Evolutionary conservation across 37 sponge, comb jelly and placozoan genomes (phyloP).

Genomic region (Beroe ovata): DNA sequence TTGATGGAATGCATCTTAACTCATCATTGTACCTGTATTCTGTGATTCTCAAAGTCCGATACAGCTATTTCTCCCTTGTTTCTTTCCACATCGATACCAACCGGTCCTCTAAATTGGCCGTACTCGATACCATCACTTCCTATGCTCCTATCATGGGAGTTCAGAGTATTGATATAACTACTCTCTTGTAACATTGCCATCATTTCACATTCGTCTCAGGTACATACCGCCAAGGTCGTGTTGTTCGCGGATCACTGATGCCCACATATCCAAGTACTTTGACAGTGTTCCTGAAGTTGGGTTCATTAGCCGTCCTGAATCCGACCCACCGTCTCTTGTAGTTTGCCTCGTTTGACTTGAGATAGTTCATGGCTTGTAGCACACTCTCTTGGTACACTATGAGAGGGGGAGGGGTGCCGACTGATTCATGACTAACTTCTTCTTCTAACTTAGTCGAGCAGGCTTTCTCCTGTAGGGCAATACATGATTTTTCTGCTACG

Average conservation of each 20-base stretch:
- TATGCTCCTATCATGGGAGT: not conserved
- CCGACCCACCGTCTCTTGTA: slow-evolving; percentile 56
- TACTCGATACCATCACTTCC: slow-evolving; percentile 25
- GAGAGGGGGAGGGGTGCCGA: slow-evolving; percentile 14
- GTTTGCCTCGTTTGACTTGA: slow-evolving; percentile 57
- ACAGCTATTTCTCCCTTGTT: not conserved
- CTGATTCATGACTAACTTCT: slow-evolving; percentile 1
- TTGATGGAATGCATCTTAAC: too few species aligned
- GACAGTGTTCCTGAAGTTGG: slow-evolving; percentile 63
- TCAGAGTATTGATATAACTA: too few species aligned
- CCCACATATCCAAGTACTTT: slow-evolving; percentile 63
- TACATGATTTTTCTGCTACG: too few species aligned
- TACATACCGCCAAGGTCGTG: slow-evolving; percentile 34
- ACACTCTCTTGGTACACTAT: slow-evolving; percentile 43
- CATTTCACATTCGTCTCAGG: too few species aligned
- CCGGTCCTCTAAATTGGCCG: slow-evolving; percentile 44
- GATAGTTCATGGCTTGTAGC: slow-evolving; percentile 41
- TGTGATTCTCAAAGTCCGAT: slow-evolving; percentile 56
- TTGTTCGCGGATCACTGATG: slow-evolving; percentile 9
- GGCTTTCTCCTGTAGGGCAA: slow-evolving; percentile 28
- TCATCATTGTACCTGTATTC: slow-evolving; percentile 61
- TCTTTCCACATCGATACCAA: slow-evolving; percentile 19
- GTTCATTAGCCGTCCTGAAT: slow-evolving; percentile 65
- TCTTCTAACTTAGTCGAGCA: not conserved
- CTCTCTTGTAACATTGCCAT: too few species aligned